Conservation (phyloP, 2,113 vertebrate genomes). For the Motacilla tschutschensis region DNA sequence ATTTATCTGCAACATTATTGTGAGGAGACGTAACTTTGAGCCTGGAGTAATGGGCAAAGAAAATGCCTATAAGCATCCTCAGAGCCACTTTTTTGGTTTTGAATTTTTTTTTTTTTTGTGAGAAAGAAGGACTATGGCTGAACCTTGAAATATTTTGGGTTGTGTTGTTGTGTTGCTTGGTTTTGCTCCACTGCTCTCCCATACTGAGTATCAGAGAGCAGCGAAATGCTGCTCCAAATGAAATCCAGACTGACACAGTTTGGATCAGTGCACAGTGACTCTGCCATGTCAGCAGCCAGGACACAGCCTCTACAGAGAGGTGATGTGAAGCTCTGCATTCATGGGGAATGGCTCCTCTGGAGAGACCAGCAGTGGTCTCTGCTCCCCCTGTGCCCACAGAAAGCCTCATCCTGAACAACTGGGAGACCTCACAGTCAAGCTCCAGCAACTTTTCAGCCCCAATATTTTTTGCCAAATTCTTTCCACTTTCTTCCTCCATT, state of each 20-base stretch:
- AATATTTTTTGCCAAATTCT: not conserved
- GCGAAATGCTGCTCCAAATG: not conserved
- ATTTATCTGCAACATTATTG: not conserved
- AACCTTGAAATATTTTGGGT: not conserved
- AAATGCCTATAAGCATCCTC: not conserved
- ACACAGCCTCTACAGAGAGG: not conserved
- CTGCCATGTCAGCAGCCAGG: not conserved
- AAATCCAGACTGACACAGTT: not conserved
- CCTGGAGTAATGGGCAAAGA: not conserved
- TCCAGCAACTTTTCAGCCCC: not conserved
- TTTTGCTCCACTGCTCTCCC: not conserved
- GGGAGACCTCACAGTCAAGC: not conserved
- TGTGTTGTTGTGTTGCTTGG: not conserved
- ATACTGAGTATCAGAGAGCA: not conserved
- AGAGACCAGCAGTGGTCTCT: not conserved
- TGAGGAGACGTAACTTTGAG: not conserved
- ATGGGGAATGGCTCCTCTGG: not conserved
- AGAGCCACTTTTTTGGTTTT: not conserved
- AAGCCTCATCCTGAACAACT: not conserved
- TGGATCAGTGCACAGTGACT: not conserved
- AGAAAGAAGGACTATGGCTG: not conserved
- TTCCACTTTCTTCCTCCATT: not conserved
- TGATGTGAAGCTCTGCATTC: not conserved
- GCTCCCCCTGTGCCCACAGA: not conserved
- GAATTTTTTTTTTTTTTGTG: not conserved